These are phyloP conservation scores for Aldabrachelys gigantea DNA, from an alignment of 2,113 vertebrate genomes.

Conservation along the genomic window DNA sequence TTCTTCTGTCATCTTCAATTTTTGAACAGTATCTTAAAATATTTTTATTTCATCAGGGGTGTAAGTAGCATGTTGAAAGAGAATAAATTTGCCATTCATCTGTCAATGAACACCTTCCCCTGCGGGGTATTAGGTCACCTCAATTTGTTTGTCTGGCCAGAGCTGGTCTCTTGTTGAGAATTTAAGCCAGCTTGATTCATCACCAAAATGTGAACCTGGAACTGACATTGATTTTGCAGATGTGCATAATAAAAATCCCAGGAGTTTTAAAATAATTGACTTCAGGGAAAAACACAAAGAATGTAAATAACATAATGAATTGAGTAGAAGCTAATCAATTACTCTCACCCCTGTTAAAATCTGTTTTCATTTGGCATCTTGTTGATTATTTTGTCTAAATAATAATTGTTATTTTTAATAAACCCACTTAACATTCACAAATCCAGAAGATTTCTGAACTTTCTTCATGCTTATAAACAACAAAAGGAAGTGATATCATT, in stretches of 20 bases:
- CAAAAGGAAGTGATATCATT: constrained; percentile 57
- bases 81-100: constrained; percentile 64
- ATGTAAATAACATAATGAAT: constrained; percentile 70
- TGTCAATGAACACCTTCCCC: constrained; percentile 18
- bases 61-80: constrained; percentile 58
- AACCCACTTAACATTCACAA: constrained; percentile 27
- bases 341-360: constrained; percentile 50
- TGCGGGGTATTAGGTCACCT: constrained; percentile 79
- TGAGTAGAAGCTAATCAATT: constrained; percentile 33
- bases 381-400: constrained; percentile 54
- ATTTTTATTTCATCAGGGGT: constrained; percentile 24
- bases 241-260: constrained; percentile 77
- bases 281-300: constrained; percentile 50
- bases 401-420: not conserved
- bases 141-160: constrained; percentile 77
- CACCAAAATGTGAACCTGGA: constrained; percentile 77
- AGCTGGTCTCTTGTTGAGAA: constrained; percentile 61
- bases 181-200: constrained; percentile 75
- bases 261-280: constrained; percentile 60
- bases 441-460: constrained; percentile 30
- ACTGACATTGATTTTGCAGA: constrained; percentile 80
- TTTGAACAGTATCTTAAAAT: constrained; percentile 22
- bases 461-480: constrained; percentile 65
- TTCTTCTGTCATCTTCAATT: constrained; percentile 43
- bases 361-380: constrained; percentile 41